A percentile compares a stretch with the other conserved stretches of the same genome.
Evolutionary conservation across 2,113 vertebrate species (phyloP).

Genomic region (Passer domesticus): DNA sequence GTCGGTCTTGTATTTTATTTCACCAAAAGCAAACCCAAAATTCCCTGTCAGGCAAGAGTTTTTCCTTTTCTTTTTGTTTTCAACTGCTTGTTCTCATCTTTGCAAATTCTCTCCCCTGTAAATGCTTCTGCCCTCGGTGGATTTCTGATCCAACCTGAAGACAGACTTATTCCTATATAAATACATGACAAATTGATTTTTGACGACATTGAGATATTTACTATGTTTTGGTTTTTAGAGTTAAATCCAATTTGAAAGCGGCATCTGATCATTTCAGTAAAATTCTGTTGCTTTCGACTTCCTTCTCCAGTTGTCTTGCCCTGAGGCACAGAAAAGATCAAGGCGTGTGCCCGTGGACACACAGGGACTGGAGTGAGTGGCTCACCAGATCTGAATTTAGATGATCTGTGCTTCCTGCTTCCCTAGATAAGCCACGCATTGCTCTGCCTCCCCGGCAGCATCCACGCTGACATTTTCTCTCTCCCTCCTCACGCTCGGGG

Average conservation of each 20-base stretch:
- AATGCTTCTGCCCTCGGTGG: neutral
- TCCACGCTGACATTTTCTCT: neutral
- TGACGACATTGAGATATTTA: neutral
- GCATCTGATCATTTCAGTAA: neutral
- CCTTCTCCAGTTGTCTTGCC: constrained; percentile 7
- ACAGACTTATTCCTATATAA: neutral
- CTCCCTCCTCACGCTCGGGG: neutral
- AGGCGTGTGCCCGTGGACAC: neutral
- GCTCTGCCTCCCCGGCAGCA: neutral
- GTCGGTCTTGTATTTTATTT: neutral
- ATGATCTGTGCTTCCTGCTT: neutral
- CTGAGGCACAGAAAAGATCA: constrained; percentile 34
- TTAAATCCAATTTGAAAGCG: neutral
- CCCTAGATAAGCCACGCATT: neutral
- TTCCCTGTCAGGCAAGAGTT: neutral
- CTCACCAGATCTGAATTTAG: neutral
- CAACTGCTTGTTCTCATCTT: fast-evolving
- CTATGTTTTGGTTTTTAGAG: neutral
- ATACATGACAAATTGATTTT: neutral
- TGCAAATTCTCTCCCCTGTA: neutral
- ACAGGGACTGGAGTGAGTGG: neutral
- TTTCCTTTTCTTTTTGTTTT: neutral
- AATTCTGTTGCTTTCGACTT: neutral
- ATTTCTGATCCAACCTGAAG: neutral
- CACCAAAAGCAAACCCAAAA: neutral